These are phyloP conservation scores for Morpho deidamia DNA, from an alignment of 2,888 invertebrate species.

Conservation along the genomic window DNA sequence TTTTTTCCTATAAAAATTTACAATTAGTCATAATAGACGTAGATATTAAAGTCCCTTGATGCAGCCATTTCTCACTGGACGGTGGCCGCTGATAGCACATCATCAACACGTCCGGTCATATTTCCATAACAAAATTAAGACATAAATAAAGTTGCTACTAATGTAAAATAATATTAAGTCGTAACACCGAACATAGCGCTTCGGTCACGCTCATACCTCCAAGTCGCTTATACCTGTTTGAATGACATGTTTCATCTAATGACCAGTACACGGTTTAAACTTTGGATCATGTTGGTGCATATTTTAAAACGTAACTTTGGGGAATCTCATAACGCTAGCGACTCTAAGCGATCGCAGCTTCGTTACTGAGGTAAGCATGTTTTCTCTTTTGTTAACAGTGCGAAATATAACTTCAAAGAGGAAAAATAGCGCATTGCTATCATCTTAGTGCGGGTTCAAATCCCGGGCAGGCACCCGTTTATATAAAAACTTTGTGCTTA, in stretches of 20 bases:
- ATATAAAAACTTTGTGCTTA: neutral
- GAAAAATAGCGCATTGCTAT: too few species aligned
- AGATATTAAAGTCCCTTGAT: constrained; percentile 33
- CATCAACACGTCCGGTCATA: constrained; percentile 57
- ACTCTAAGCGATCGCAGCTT: too few species aligned
- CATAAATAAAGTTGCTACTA: constrained; percentile 59
- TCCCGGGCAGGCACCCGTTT: neutral
- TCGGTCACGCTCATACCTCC: constrained; percentile 54
- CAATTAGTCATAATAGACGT: neutral
- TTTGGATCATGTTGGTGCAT: constrained; percentile 52
- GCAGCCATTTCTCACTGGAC: constrained; percentile 43
- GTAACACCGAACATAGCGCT: constrained; percentile 58
- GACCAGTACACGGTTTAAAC: constrained; percentile 12
- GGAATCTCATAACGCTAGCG: too few species aligned
- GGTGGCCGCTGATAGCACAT: constrained; percentile 32
- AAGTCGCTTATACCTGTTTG: constrained; percentile 37
- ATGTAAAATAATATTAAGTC: constrained; percentile 49
- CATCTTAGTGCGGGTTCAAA: too few species aligned
- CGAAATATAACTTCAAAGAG: too few species aligned
- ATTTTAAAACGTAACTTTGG: constrained; percentile 27
- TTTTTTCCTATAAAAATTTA: too few species aligned
- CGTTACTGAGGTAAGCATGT: too few species aligned
- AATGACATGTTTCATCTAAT: constrained; percentile 43
- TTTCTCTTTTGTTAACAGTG: too few species aligned
- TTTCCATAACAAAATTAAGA: constrained; percentile 66